Evolutionary conservation across 1,140 invertebrate genomes (phyloP).

Genomic region (Papilio aristodemus): DNA sequence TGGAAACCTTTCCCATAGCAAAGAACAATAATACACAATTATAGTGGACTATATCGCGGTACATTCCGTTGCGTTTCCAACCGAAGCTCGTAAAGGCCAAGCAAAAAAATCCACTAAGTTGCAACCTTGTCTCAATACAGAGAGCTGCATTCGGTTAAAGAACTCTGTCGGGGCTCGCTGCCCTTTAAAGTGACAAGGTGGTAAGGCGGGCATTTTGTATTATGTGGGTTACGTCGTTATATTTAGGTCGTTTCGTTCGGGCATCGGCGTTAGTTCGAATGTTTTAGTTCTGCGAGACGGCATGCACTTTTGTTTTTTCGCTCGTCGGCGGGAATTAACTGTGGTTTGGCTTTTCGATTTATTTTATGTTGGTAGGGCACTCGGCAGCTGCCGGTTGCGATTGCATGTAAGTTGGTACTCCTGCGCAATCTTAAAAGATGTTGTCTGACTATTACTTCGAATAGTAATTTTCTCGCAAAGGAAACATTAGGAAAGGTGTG

Average conservation of each 20-base stretch:
- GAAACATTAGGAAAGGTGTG: no score
- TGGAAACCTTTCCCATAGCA: slow-evolving; percentile 44
- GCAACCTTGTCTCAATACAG: slow-evolving; percentile 66
- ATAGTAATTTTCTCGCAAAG: no score
- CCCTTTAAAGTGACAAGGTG: slow-evolving; percentile 62
- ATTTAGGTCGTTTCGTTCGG: slow-evolving; percentile 60
- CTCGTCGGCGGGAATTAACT: slow-evolving; percentile 39
- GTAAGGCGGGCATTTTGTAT: slow-evolving; percentile 52
- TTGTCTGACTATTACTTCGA: background rate
- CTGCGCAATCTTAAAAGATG: background rate
- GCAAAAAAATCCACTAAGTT: slow-evolving; percentile 66
- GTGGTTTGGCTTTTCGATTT: slow-evolving; percentile 31
- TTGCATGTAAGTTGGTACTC: slow-evolving; percentile 5
- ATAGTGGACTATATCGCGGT: slow-evolving; percentile 43
- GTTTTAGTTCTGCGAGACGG: slow-evolving; percentile 36
- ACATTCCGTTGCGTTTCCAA: slow-evolving; percentile 64
- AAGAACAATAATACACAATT: slow-evolving; percentile 66
- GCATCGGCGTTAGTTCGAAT: slow-evolving; percentile 39
- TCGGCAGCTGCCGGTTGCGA: background rate
- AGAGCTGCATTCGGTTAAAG: slow-evolving; percentile 41
- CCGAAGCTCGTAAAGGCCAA: slow-evolving; percentile 57
- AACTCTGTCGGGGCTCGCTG: slow-evolving; percentile 43
- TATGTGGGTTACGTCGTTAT: slow-evolving; percentile 67
- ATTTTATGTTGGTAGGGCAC: slow-evolving; percentile 12
- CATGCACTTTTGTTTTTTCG: slow-evolving; percentile 48